These are phyloP conservation scores for Cryptomyrus ogoouensis DNA, from an alignment of 2,113 vertebrate genomes.

Conservation along the genomic window DNA sequence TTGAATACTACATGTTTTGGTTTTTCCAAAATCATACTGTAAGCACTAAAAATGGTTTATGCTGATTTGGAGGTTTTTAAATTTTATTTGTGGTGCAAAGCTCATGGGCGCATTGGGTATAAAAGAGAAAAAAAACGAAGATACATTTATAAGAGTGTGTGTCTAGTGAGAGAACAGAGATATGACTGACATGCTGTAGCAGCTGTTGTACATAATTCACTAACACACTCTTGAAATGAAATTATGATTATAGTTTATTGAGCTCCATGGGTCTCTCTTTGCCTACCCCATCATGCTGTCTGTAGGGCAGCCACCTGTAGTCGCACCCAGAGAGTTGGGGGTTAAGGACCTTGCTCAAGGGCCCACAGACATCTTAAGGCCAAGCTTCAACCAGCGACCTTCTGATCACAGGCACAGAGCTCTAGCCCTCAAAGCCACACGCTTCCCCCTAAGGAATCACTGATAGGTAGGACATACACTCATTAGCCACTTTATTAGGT, in stretches of 20 bases:
- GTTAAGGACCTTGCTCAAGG: neutral
- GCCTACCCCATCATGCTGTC: neutral
- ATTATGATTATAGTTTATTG: neutral
- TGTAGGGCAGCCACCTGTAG: neutral
- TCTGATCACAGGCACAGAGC: neutral
- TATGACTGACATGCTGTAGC: neutral
- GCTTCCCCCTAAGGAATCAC: neutral
- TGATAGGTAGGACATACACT: neutral
- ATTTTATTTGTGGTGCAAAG: neutral
- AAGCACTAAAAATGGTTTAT: neutral
- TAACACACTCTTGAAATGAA: neutral
- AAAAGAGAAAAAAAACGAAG: neutral
- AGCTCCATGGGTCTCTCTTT: neutral
- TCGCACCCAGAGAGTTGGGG: neutral
- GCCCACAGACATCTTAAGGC: neutral
- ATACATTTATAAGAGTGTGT: neutral
- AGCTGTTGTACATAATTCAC: neutral
- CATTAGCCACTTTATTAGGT: neutral
- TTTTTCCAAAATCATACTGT: neutral
- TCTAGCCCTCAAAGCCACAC: too few relatives aligned
- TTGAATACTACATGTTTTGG: too few relatives aligned
- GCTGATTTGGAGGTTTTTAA: neutral
- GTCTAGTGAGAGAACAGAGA: neutral
- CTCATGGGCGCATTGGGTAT: neutral
- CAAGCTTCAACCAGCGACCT: neutral